Evolutionary conservation across 2,888 invertebrate species (phyloP), one percentile per base, ranked within the genome.

Genomic region (Drosophila helvetica): DNA sequence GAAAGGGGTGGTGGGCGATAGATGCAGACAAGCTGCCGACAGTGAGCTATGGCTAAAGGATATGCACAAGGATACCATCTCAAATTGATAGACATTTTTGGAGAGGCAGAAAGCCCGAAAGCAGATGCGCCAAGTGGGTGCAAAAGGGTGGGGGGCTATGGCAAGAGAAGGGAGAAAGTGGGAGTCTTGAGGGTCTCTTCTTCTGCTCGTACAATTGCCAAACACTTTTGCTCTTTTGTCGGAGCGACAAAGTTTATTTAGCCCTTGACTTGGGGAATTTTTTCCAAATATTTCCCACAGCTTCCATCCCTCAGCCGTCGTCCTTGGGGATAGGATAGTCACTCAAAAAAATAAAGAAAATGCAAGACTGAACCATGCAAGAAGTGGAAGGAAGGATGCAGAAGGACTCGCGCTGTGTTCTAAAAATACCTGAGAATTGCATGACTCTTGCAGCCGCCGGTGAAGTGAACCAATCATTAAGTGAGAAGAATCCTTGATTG

Each of bases 211-310:
- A 4, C 30, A 54, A 47, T 69, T 69, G 70, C 55, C 70, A 70
- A 70, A 70, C 69, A 70, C 76, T 75, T 72, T 76, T 79, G 68
- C 65, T 72, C 65, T 72, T 72, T 72, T 72, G 64, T 54, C 56
- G 53, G 56, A 38, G 83, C 77, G 71, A 66, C 85, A 81, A 84
- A 81, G 83, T 83, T 83, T 83, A 81, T 84, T 86, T 79, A 83
- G 87, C 74, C 74, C 83, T 83, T 84, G 87, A 83, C 85, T 86
- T 74, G 75, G 58, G 15, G 48, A 84, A 79, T 86, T 84, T 71
- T 80, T 68, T 27, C 4, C 66, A 79, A 79, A 71, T 77, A 57
- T 61, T 55, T 51, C 47, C 48, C 19, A 33, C 33, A 12, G 12
- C 33, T 12, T 1, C 15, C 38, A 38, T 15, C 15, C 33, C 15